These are phyloP conservation scores for Desmophyllum pertusum DNA, from an alignment of 92 coral and sea anemone species.

Conservation along the genomic window DNA sequence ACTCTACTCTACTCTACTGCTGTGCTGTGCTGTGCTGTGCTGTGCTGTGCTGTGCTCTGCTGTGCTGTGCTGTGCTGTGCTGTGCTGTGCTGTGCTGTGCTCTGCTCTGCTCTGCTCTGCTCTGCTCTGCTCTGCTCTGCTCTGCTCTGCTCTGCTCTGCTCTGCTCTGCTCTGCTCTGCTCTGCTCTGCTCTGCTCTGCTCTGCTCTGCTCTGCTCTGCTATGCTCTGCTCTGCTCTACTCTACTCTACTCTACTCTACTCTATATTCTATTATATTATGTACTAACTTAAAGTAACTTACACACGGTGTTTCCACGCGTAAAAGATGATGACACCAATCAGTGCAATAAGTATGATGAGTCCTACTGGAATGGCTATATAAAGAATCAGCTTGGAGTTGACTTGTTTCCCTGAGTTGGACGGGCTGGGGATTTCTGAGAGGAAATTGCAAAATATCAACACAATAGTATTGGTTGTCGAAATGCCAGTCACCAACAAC, in stretches of 20 bases:
- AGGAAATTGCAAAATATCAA: too few species aligned
- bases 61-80: conserved; percentile 2
- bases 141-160: conserved; percentile 29
- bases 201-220: not conserved
- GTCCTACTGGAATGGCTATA: too few species aligned
- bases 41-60: conserved; percentile 12
- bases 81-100: conserved; percentile 11
- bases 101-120: conserved; percentile 17
- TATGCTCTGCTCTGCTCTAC: not conserved
- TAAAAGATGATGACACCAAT: too few species aligned
- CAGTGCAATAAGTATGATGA: too few species aligned
- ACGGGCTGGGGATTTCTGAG: too few species aligned
- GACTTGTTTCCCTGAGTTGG: too few species aligned
- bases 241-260: not conserved
- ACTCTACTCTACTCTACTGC: conserved; percentile 9
- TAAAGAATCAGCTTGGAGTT: too few species aligned
- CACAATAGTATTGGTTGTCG: too few species aligned
- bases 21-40: conserved; percentile 16
- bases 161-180: conserved; percentile 21
- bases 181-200: conserved; percentile 7
- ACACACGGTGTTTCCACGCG: too few species aligned
- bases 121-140: conserved; percentile 22
- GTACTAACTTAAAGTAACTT: too few species aligned
- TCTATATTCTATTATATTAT: too few species aligned
- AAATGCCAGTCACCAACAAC: too few species aligned